Percentiles rank a stretch among this genome's conserved stretches.
phyloP scores from a whole-genome alignment of 2,888 invertebrate genomes.

The Calliscelio sp. region DNA sequence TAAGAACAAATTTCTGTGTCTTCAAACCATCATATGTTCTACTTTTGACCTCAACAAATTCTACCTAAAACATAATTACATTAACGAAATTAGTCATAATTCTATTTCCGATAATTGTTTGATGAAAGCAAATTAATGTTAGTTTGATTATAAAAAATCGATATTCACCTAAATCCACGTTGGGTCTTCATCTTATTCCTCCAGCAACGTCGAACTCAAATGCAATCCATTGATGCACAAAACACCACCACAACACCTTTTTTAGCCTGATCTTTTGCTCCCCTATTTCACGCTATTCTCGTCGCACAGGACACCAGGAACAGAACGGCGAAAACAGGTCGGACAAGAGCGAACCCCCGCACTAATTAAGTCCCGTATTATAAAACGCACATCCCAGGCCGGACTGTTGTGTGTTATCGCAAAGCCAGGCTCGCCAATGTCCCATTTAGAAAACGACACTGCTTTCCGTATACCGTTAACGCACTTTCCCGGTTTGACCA shows the following conservation, averaged over 20 bases:
- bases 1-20: no score
- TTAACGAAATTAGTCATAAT: no score
- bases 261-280: constrained; percentile 4
- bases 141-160: no score
- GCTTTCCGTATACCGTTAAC: constrained; percentile 66
- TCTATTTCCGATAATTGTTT: no score
- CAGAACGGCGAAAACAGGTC: constrained; percentile 29
- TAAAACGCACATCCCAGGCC: constrained; percentile 44
- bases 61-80: no score
- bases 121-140: no score
- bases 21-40: no score
- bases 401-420: constrained; percentile 49
- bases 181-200: constrained; percentile 47
- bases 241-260: constrained; percentile 27
- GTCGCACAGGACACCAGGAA: neutral
- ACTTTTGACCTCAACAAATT: no score
- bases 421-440: constrained; percentile 43
- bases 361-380: constrained; percentile 57
- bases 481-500: constrained; percentile 67
- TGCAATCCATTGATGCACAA: constrained; percentile 36
- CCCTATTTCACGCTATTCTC: constrained; percentile 17
- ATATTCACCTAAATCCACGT: constrained; percentile 63
- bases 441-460: constrained; percentile 63
- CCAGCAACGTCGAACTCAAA: constrained; percentile 13
- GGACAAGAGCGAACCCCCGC: constrained; percentile 25